A percentile compares a stretch with the other conserved stretches of the same genome.
Evolutionary conservation across 2,113 vertebrate genomes (phyloP).

Genomic region (Apteryx owenii): DNA sequence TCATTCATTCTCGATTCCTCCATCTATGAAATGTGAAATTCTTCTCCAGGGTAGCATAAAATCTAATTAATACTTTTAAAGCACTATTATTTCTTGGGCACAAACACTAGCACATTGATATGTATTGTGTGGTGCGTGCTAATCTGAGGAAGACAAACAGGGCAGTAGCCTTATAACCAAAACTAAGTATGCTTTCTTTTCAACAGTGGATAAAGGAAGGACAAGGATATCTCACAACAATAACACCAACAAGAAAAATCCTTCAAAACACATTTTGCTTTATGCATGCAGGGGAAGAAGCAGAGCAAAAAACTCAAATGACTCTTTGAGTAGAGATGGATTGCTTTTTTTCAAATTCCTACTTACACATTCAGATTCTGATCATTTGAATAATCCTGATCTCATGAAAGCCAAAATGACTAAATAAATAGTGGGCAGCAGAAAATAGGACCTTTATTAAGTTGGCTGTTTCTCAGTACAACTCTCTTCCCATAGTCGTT

Average conservation of each 20-base stretch:
- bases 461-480: background rate
- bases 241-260: no score
- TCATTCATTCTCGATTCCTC: constrained; percentile 12
- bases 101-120: background rate
- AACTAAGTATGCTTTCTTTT: background rate
- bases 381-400: fast-evolving
- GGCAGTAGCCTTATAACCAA: background rate
- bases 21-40: constrained; percentile 4
- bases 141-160: background rate
- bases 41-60: constrained; percentile 6
- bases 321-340: background rate
- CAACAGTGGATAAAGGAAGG: background rate
- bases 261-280: background rate
- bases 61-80: background rate
- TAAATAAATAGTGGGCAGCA: background rate
- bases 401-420: background rate
- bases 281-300: background rate
- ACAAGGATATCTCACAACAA: background rate
- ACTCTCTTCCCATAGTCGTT: background rate
- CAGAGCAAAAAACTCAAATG: background rate
- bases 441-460: background rate
- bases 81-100: background rate
- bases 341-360: background rate
- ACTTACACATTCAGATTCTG: background rate
- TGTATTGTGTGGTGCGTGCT: background rate